These are phyloP conservation scores for Mesorhabditis sp. DNA, from an alignment of 2,888 invertebrate species.

Conservation along the genomic window DNA sequence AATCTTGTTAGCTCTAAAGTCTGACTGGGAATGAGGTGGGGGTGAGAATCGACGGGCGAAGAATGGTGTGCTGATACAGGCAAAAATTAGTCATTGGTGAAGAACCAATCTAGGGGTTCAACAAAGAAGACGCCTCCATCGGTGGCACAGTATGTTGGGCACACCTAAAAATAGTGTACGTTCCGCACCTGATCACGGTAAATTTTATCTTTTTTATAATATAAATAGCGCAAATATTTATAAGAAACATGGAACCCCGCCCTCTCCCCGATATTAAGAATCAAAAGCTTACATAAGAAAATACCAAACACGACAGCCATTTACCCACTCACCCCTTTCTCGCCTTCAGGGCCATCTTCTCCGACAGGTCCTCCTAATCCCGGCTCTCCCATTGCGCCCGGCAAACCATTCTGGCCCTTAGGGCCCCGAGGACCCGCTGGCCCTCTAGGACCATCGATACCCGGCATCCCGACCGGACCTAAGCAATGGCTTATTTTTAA, in stretches of 20 bases:
- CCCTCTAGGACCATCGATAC: conserved; percentile 42
- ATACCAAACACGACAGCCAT: background rate
- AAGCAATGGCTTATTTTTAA: background rate
- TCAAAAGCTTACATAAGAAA: background rate
- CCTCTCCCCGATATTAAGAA: background rate
- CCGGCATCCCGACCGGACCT: conserved; percentile 46
- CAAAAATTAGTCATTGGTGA: conserved; percentile 11
- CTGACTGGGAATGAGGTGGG: conserved; percentile 9
- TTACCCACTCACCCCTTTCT: conserved; percentile 35
- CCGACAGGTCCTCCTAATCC: conserved; percentile 44
- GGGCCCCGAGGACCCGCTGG: conserved; percentile 43
- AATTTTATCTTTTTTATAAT: too few species aligned
- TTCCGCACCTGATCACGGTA: too few species aligned
- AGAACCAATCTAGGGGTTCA: conserved; percentile 54
- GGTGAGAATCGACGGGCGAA: conserved; percentile 1
- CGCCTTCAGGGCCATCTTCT: conserved; percentile 43
- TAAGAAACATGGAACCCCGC: too few species aligned
- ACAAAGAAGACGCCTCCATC: conserved; percentile 57
- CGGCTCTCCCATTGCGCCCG: conserved; percentile 36
- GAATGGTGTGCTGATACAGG: background rate
- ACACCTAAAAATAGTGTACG: conserved; percentile 29
- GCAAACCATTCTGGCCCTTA: conserved; percentile 36
- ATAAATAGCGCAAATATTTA: too few species aligned
- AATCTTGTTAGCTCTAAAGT: conserved; percentile 9
- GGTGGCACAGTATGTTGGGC: conserved; percentile 55